phyloP scores from a whole-genome alignment of 2,113 vertebrate species.

The Numenius arquata region DNA sequence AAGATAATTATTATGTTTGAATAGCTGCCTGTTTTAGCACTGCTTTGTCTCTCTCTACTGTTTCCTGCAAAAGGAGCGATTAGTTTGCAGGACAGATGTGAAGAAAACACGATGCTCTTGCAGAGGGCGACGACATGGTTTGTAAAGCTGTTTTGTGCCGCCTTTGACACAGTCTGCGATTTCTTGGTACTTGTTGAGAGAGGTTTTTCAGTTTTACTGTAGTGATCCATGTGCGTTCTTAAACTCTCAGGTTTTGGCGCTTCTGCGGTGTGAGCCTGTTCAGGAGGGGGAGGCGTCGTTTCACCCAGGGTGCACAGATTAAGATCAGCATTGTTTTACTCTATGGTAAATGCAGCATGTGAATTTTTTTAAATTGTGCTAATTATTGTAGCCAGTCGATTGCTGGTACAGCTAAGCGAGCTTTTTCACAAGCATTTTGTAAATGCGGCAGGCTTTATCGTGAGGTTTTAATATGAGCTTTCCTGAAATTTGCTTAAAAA shows the following conservation, averaged over 20 bases:
- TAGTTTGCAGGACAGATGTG: neutral
- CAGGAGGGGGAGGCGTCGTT: neutral
- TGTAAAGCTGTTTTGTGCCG: neutral
- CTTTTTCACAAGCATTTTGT: neutral
- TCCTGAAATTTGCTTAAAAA: neutral
- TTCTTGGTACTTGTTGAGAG: neutral
- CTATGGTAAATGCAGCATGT: neutral
- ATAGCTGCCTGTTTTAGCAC: accelerated
- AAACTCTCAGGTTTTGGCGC: neutral
- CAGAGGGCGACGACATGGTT: accelerated
- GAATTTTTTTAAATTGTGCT: neutral
- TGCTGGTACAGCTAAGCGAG: neutral
- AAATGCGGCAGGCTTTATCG: neutral
- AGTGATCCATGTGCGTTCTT: accelerated
- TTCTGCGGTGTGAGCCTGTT: neutral
- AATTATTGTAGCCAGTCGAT: neutral
- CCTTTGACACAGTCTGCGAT: neutral
- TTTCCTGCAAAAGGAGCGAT: neutral
- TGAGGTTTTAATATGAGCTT: neutral
- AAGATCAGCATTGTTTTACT: conserved; percentile 25
- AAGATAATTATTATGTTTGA: neutral
- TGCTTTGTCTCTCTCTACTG: neutral
- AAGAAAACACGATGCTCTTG: accelerated
- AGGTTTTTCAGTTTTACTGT: neutral
- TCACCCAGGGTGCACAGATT: neutral